A percentile compares a stretch with the other conserved stretches of the same genome.
phyloP scores from a whole-genome alignment of 2,113 vertebrate species.

The Dromiciops gliroides region DNA sequence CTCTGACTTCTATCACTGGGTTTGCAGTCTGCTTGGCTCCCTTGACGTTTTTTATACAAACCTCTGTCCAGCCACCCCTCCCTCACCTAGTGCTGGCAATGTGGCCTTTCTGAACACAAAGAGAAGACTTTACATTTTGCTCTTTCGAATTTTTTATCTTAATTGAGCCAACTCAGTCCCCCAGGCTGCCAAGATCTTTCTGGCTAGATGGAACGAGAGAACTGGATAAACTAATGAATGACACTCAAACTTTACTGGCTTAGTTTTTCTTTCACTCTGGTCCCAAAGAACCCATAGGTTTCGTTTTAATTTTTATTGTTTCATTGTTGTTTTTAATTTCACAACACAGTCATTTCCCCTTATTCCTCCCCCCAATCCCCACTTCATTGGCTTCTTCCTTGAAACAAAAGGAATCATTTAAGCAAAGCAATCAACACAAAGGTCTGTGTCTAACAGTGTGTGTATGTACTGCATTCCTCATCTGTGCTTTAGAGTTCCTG shows the following conservation, averaged over 20 bases:
- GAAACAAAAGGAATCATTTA: not conserved
- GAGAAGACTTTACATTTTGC: not conserved
- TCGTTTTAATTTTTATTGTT: not conserved
- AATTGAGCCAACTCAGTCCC: not conserved
- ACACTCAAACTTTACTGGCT: not conserved
- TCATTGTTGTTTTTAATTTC: not conserved
- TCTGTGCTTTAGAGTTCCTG: not conserved
- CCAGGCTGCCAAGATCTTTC: not conserved
- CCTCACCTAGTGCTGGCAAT: not conserved
- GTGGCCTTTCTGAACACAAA: not conserved
- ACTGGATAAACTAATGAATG: not conserved
- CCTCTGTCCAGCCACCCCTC: not conserved
- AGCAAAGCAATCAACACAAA: not conserved
- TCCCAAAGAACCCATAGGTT: not conserved
- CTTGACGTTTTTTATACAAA: not conserved
- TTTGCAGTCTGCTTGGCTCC: not conserved
- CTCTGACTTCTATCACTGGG: not conserved
- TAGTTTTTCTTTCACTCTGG: not conserved
- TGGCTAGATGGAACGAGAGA: not conserved
- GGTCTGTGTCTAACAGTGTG: not conserved
- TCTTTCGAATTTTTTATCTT: not conserved
- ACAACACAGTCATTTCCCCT: not conserved
- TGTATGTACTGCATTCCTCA: not conserved
- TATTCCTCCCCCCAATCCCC: not conserved
- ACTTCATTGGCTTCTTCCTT: not conserved